Conservation (phyloP, 2,888 invertebrate species). For the Mesorhabditis sp. region DNA sequence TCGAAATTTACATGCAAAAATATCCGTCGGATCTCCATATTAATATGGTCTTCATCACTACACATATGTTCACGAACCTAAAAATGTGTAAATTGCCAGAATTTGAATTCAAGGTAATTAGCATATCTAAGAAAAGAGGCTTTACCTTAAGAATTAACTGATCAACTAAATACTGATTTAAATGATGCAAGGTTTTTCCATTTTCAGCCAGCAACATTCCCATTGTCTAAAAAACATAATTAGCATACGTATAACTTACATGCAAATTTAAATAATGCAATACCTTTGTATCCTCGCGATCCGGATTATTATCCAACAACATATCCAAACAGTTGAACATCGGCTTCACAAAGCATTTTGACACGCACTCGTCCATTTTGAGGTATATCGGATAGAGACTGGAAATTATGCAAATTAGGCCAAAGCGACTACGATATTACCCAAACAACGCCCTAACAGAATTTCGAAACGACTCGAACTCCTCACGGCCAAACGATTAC, state of each 20-base stretch:
- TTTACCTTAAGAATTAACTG: slow-evolving; percentile 26
- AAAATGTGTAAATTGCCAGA: not conserved
- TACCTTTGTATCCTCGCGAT: slow-evolving; percentile 33
- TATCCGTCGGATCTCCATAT: slow-evolving; percentile 26
- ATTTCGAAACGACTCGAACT: slow-evolving; percentile 33
- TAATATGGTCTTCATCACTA: slow-evolving; percentile 25
- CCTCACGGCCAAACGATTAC: slow-evolving; percentile 35
- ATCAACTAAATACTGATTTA: slow-evolving; percentile 32
- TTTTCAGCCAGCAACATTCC: slow-evolving; percentile 25
- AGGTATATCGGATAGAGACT: slow-evolving; percentile 38
- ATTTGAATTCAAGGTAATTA: no score
- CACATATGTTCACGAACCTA: slow-evolving; percentile 23
- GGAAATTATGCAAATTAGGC: slow-evolving; percentile 8
- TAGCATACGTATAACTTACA: not conserved
- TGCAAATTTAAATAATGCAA: not conserved
- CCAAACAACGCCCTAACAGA: slow-evolving; percentile 33
- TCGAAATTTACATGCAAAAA: slow-evolving; percentile 14
- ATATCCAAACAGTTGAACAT: slow-evolving; percentile 34
- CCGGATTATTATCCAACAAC: slow-evolving; percentile 35
- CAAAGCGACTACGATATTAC: slow-evolving; percentile 13
- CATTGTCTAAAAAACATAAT: slow-evolving; percentile 23
- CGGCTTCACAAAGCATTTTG: slow-evolving; percentile 36
- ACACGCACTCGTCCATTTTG: slow-evolving; percentile 34
- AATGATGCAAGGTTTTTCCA: slow-evolving; percentile 23
- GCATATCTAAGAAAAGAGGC: no score